phyloP scores from a whole-genome alignment of 2,113 vertebrate genomes.

The Xenopus tropicalis region DNA sequence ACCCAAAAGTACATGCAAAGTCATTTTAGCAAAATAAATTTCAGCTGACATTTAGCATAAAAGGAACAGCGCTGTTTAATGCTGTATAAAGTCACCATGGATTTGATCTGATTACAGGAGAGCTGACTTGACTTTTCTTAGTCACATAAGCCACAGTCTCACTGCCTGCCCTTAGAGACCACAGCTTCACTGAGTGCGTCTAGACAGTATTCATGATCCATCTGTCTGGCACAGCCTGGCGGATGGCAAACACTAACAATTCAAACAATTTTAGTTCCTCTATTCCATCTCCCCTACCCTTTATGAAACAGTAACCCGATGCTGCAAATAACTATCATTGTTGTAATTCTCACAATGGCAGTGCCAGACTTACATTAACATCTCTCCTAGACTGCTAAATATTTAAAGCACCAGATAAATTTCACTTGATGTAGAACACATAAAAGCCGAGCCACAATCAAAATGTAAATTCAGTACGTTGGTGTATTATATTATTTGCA shows the following conservation, averaged over 20 bases:
- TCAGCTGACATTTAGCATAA: neutral
- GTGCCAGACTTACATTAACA: constrained; percentile 92
- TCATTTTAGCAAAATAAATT: neutral
- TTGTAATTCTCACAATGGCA: constrained; percentile 80
- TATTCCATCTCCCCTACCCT: constrained; percentile 61
- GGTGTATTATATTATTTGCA: constrained; percentile 53
- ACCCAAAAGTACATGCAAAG: too few species aligned
- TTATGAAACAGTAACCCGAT: constrained; percentile 77
- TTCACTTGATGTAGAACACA: constrained; percentile 71
- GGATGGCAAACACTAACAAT: constrained; percentile 88
- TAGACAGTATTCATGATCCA: constrained; percentile 99
- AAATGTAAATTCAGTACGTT: constrained; percentile 62
- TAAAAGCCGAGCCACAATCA: constrained; percentile 60
- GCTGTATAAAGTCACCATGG: constrained; percentile 44
- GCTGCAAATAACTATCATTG: constrained; percentile 91
- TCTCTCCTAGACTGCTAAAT: constrained; percentile 90
- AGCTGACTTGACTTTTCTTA: constrained; percentile 64
- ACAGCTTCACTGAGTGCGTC: constrained; percentile 77
- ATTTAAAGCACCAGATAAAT: constrained; percentile 86
- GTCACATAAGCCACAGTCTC: constrained; percentile 70
- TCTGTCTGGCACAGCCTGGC: constrained; percentile 90
- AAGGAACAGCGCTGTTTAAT: neutral
- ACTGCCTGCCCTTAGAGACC: constrained; percentile 73
- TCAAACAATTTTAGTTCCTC: constrained; percentile 67
- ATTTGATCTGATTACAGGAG: constrained; percentile 59